These are phyloP conservation scores for Danio jaintianensis DNA, from an alignment of 2,797 vertebrate species.

Conservation along the genomic window DNA sequence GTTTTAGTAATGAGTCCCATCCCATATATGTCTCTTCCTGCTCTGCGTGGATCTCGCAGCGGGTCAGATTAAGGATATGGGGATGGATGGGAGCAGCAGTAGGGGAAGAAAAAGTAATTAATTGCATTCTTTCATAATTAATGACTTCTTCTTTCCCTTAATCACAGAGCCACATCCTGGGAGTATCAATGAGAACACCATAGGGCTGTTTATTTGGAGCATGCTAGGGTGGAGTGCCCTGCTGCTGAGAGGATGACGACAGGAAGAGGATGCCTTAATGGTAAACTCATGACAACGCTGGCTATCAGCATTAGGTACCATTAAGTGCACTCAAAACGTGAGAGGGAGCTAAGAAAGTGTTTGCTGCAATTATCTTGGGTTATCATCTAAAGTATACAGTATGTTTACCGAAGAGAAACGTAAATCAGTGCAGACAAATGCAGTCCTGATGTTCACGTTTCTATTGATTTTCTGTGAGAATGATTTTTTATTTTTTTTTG, in stretches of 20 bases:
- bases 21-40: constrained; percentile 74
- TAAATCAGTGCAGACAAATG: constrained; percentile 15
- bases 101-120: constrained; percentile 75
- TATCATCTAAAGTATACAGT: constrained; percentile 24
- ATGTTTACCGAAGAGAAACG: constrained; percentile 26
- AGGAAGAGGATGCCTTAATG: constrained; percentile 25
- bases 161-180: constrained; percentile 75
- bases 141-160: constrained; percentile 73
- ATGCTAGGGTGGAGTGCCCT: constrained; percentile 60
- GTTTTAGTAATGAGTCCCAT: constrained; percentile 76
- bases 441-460: constrained; percentile 31
- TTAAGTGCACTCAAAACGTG: constrained; percentile 20
- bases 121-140: constrained; percentile 81
- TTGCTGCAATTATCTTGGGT: constrained; percentile 40
- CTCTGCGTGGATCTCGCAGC: constrained; percentile 55
- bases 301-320: constrained; percentile 16
- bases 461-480: constrained; percentile 27
- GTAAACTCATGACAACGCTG: constrained; percentile 41
- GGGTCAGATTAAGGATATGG: constrained; percentile 55
- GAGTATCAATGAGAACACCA: constrained; percentile 65
- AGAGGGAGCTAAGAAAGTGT: constrained; percentile 24
- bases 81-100: constrained; percentile 66
- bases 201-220: constrained; percentile 70
- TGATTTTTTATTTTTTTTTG: not conserved
- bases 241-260: constrained; percentile 44